Conservation (phyloP, 2,888 invertebrate species). For the Boloria selene region DNA sequence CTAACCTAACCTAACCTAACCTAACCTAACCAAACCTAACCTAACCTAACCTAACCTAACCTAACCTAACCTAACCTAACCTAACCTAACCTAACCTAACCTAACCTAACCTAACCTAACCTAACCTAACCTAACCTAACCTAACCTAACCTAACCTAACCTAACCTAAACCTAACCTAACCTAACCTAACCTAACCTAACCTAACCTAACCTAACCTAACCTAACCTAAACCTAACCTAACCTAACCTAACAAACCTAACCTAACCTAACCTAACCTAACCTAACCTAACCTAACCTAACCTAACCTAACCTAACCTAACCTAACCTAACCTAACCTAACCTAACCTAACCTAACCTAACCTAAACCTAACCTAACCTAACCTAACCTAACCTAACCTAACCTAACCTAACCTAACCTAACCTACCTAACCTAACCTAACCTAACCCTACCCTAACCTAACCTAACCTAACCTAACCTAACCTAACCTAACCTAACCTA, state of each 20-base stretch:
- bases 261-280: no score
- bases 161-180: constrained; percentile 43
- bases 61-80: constrained; percentile 45
- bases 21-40: constrained; percentile 42
- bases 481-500: no score
- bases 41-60: constrained; percentile 44
- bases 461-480: no score
- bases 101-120: constrained; percentile 47
- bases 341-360: background rate
- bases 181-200: no score
- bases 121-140: constrained; percentile 46
- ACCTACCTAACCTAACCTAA: constrained; percentile 3
- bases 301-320: constrained; percentile 13
- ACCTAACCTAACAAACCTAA: background rate
- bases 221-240: constrained; percentile 37
- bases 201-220: no score
- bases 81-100: constrained; percentile 45
- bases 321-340: no score
- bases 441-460: background rate
- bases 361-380: no score
- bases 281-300: no score
- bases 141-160: constrained; percentile 47
- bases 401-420: constrained; percentile 1
- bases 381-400: no score
- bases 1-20: constrained; percentile 20